Percentiles rank a stretch among this genome's conserved stretches.
Conservation (phyloP, 2,888 invertebrate genomes). For the Pollenia angustigena region DNA sequence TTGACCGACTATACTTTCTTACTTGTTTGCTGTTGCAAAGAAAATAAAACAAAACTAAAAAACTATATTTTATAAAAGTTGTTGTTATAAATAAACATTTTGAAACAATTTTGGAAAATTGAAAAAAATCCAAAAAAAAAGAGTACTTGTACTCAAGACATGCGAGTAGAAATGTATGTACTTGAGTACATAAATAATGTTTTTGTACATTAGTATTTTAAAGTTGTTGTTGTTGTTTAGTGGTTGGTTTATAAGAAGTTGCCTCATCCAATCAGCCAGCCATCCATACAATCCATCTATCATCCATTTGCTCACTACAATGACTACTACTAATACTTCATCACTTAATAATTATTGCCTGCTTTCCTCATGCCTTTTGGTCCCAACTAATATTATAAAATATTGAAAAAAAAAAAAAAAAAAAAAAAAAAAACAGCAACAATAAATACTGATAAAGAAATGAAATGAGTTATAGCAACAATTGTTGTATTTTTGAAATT, state of each 20-base stretch:
- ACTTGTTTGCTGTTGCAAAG: not conserved
- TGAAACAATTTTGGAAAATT: constrained; percentile 14
- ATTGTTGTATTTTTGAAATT: not conserved
- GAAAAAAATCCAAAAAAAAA: not conserved
- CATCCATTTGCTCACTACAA: constrained; percentile 24
- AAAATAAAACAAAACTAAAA: constrained; percentile 27
- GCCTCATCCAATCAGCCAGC: constrained; percentile 37
- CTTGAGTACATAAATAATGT: not conserved
- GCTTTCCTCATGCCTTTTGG: too few species aligned
- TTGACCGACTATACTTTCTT: too few species aligned
- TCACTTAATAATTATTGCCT: not conserved
- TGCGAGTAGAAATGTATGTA: not conserved
- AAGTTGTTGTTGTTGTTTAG: not conserved
- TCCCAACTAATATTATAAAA: constrained; percentile 31
- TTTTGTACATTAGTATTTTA: not conserved
- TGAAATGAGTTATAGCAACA: constrained; percentile 18
- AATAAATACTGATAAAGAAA: constrained; percentile 52
- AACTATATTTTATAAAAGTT: constrained; percentile 13
- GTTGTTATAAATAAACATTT: constrained; percentile 34
- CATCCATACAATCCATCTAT: constrained; percentile 19
- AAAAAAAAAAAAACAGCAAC: constrained; percentile 19
- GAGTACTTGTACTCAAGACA: not conserved
- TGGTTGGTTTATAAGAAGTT: constrained; percentile 46
- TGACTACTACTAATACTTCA: not conserved
- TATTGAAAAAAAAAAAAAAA: constrained; percentile 14